These are phyloP conservation scores for Phenganax stokvisi DNA, from an alignment of 92 coral and sea anemone genomes.

Conservation along the genomic window DNA sequence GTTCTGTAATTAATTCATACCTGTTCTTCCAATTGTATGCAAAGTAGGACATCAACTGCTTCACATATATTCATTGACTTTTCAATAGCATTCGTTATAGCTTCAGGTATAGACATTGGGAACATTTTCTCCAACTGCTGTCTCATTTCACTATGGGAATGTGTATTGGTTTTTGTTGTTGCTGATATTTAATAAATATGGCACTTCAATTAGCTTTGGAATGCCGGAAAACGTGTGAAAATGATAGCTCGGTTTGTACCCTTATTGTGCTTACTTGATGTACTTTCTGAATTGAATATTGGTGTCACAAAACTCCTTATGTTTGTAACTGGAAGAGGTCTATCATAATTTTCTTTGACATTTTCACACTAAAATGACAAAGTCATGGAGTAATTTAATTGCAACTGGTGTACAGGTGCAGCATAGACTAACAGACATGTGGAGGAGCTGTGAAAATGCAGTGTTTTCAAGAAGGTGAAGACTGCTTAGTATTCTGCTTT, in stretches of 20 bases:
- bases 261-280: neutral
- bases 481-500: no score
- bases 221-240: no score
- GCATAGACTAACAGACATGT: no score
- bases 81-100: conserved; percentile 6
- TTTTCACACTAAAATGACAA: no score
- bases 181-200: neutral
- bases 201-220: no score
- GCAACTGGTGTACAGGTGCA: no score
- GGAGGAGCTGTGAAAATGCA: no score
- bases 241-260: neutral
- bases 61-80: neutral
- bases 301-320: neutral
- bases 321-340: no score
- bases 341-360: no score
- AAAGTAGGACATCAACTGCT: neutral
- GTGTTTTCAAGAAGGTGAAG: no score
- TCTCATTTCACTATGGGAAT: neutral
- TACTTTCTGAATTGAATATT: neutral
- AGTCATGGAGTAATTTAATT: no score
- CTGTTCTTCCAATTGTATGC: neutral
- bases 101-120: neutral
- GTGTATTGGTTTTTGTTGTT: neutral
- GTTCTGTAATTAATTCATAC: neutral
- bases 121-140: conserved; percentile 5